Evolutionary conservation across 2,113 vertebrate genomes (phyloP), one percentile per base, ranked within the genome.

Genomic region (Antechinus stuartii): DNA sequence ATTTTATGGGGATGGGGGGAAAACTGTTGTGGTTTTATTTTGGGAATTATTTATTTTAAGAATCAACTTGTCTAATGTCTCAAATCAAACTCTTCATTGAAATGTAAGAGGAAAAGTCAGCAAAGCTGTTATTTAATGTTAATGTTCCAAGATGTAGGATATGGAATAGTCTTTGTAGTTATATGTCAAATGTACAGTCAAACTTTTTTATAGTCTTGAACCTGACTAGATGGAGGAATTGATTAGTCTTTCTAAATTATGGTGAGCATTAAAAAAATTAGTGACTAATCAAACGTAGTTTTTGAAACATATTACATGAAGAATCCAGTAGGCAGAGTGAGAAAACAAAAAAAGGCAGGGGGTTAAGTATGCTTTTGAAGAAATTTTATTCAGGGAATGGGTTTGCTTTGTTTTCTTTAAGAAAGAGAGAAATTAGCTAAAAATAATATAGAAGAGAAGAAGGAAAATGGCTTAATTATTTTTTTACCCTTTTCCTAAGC

Each of bases 101-200:
- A 68, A 93, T 68, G 7, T 92, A 92, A 96, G 94, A 96, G 94
- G 95, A 94, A 95, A 90, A 97, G 92, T 96, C 96, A 30, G 8
- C 96, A n/a, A 97, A 92, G 23, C 14, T 96, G 96, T 96, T 96
- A 96, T 98, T 98, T 98, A 98, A 96, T 95, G 52, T 95, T 98
- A 95, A 49, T 94, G 89, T 42, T 42, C 68, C 35, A 42, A 84
- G n/a, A 84, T 95, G 92, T 97, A 95, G 92, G 97, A n/a, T 23
- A 3, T 95, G 95, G 96, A 97, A 98, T 97, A 96, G 94, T 98
- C 27, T 1, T 93, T 96, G 30, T 97, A 97, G 93, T 92, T 97
- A 35, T 90, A 89, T 52, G 89, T 97, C 97, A 97, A 95, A 96
- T 94, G n/a, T 89, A 95, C 30, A 11, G 46, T 97, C 95, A 95